These are phyloP conservation scores for Sphenodon punctatus DNA, from an alignment of 2,797 vertebrate genomes.

Conservation along the genomic window DNA sequence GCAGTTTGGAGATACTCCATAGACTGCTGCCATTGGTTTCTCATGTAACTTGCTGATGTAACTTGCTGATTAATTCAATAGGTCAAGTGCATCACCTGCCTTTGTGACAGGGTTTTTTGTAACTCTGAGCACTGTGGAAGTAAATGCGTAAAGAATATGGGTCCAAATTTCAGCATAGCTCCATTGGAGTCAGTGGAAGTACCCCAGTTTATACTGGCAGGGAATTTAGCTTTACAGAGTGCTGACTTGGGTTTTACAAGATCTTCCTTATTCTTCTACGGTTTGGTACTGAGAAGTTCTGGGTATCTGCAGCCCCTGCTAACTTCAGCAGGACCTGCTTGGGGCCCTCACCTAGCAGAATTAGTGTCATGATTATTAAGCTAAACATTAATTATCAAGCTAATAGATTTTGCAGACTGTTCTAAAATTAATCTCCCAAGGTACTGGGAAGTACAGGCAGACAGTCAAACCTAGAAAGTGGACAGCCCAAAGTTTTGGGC, in stretches of 20 bases:
- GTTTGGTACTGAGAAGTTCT: neutral
- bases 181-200: neutral
- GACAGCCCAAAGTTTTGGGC: neutral
- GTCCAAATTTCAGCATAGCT: neutral
- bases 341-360: neutral
- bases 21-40: conserved; percentile 13
- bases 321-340: neutral
- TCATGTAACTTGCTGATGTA: conserved; percentile 2
- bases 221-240: conserved; percentile 1
- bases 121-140: conserved; percentile 3
- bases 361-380: neutral
- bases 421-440: too few species aligned
- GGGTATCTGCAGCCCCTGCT: neutral
- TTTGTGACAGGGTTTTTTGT: neutral
- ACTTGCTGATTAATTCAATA: conserved; percentile 1
- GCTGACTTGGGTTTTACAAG: neutral
- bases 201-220: neutral
- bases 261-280: too few species aligned
- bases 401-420: too few species aligned
- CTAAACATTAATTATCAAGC: neutral
- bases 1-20: conserved; percentile 7
- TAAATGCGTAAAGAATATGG: too few species aligned
- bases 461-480: neutral
- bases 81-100: neutral
- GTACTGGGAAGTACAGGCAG: neutral